phyloP scores from a whole-genome alignment of 2,113 vertebrate genomes.

The Xiphias gladius region DNA sequence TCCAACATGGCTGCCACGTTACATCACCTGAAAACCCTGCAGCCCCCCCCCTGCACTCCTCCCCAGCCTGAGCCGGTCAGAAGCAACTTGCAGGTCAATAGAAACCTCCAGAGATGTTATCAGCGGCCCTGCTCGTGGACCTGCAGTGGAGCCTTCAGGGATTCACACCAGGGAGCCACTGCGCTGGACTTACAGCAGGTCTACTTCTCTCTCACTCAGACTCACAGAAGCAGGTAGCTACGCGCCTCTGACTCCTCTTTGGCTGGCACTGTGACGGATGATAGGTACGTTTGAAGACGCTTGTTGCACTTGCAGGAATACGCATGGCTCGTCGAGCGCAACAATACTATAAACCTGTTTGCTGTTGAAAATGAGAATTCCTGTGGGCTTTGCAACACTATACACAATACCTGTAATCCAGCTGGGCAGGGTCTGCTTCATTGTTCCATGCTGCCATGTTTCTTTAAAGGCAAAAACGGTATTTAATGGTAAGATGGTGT shows the following conservation, averaged over 20 bases:
- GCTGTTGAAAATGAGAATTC: neutral
- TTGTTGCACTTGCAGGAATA: neutral
- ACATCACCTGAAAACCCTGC: neutral
- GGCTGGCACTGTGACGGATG: neutral
- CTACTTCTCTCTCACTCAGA: neutral
- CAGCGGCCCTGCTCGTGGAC: neutral
- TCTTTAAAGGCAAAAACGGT: neutral
- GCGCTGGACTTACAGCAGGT: neutral
- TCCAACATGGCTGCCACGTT: neutral
- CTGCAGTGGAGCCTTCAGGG: neutral
- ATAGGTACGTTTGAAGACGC: neutral
- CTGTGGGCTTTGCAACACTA: neutral
- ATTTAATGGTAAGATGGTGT: neutral
- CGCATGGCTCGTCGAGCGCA: neutral
- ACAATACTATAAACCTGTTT: neutral
- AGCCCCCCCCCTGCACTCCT: neutral
- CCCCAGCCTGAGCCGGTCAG: conserved; percentile 39
- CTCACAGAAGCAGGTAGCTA: conserved; percentile 54
- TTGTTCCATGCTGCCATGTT: neutral
- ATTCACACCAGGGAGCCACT: conserved; percentile 12
- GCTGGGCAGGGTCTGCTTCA: neutral
- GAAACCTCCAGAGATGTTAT: conserved; percentile 13
- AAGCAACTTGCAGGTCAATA: conserved; percentile 50
- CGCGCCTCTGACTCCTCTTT: neutral
- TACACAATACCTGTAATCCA: neutral